Evolutionary conservation across 2,797 vertebrate genomes (phyloP).

Genomic region (Botia almorhae): DNA sequence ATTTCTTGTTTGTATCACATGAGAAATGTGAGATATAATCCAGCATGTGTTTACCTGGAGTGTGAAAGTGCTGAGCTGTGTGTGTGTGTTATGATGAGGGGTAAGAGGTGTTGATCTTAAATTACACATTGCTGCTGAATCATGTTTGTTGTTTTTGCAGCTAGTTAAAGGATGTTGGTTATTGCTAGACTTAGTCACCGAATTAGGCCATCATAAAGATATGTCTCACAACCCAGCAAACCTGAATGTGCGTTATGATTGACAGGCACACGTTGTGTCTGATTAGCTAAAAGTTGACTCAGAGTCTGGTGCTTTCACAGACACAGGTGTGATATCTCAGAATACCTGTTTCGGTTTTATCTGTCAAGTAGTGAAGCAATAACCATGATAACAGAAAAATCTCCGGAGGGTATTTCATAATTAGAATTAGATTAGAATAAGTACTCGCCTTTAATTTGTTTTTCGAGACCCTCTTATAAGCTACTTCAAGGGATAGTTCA

Average conservation of each 20-base stretch:
- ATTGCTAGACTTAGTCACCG: not conserved
- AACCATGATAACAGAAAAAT: too few relatives aligned
- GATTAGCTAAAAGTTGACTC: not conserved
- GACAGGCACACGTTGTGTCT: not conserved
- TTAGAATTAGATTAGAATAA: too few relatives aligned
- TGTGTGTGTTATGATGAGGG: conserved; percentile 12
- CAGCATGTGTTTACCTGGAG: conserved; percentile 23
- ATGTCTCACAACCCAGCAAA: not conserved
- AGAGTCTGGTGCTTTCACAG: not conserved
- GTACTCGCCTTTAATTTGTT: too few relatives aligned
- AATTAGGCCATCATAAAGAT: not conserved
- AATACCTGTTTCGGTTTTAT: too few relatives aligned
- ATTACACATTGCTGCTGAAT: conserved; percentile 65
- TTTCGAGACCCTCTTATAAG: not conserved
- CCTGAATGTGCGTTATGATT: not conserved
- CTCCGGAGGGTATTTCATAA: too few relatives aligned
- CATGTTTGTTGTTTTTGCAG: conserved; percentile 34
- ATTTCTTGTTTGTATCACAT: conserved; percentile 19
- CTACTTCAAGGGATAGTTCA: not conserved
- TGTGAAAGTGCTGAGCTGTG: not conserved
- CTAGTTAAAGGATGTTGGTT: not conserved
- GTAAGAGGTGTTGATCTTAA: conserved; percentile 49
- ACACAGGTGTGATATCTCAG: not conserved
- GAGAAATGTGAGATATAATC: conserved; percentile 25
- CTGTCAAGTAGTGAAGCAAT: too few relatives aligned